These are phyloP conservation scores for Psococerastis gibbosa DNA, from an alignment of 2,888 invertebrate genomes.

Conservation along the genomic window DNA sequence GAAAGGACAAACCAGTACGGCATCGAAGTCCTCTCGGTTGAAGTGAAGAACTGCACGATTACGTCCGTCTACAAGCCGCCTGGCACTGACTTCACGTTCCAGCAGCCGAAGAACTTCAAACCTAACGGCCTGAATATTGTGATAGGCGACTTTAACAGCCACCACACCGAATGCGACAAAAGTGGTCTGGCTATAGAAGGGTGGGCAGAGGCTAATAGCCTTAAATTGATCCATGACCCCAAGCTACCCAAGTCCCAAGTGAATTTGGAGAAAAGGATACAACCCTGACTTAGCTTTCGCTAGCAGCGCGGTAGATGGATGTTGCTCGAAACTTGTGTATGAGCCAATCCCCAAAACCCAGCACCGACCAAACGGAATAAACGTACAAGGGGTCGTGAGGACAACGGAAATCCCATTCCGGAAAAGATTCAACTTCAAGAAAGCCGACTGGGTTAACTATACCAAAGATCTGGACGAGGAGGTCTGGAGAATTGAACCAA, in stretches of 20 bases:
- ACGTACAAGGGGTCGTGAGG: constrained; percentile 1
- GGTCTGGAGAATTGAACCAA: constrained; percentile 6
- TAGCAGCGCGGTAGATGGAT: no score
- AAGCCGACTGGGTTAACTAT: constrained; percentile 14
- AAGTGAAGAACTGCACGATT: constrained; percentile 12
- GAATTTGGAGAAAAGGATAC: no score
- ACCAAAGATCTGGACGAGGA: constrained; percentile 10
- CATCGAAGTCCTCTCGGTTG: constrained; percentile 12
- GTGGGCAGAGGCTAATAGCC: constrained; percentile 13
- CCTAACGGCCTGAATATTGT: constrained; percentile 9
- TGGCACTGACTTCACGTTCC: constrained; percentile 10
- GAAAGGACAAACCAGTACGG: no score
- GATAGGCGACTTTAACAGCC: no score
- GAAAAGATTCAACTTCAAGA: constrained; percentile 14
- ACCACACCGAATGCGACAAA: constrained; percentile 11
- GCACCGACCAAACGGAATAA: constrained; percentile 11
- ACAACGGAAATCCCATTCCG: background rate
- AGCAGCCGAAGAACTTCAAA: constrained; percentile 3
- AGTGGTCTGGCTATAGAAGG: constrained; percentile 13
- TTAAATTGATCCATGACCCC: no score
- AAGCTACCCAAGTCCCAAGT: no score
- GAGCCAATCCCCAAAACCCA: constrained; percentile 5
- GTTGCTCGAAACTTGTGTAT: no score
- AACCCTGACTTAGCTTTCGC: no score
- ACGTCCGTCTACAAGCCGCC: constrained; percentile 14